Evolutionary conservation across 2,113 vertebrate genomes (phyloP), one percentile per base, ranked within the genome.

Genomic region (Sigmodon hispidus): DNA sequence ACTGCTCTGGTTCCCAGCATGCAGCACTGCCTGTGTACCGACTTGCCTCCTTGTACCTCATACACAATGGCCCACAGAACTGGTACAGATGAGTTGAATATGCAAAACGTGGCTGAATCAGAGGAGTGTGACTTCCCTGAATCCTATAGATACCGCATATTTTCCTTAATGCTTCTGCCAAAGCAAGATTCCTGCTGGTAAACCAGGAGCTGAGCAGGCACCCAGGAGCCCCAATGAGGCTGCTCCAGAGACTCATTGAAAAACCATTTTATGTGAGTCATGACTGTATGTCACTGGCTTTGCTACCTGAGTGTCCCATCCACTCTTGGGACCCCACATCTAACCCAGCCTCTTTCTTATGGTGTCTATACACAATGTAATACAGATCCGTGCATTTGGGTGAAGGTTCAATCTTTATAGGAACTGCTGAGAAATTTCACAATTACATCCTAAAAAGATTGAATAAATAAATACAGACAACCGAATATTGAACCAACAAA

Each of bases 161-260:
- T 95, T 93, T 70, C 63, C 70, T 88, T 95, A 79, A 93, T 93
- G 69, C 89, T 87, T 57, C 73, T 96, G 81, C 91, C 93, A 96
- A 86, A 89, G 36, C 7, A 34, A 77, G 29, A 57, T 63, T 63
- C 73, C 76, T 63, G 15, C 67, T 91, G 63, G 89, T 90, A 72
- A 84, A 45, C 80, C 24, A 26, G 34, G 29, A 48, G n/a, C n/a
- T n/a, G n/a, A n/a, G n/a, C n/a, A n/a, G n/a, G 79, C 10, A 61
- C 36, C 7, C 55, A 77, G n/a, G 59, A 59, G 36, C 67, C 77
- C 40, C 24, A 16, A 36, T 43, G 57, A 4, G 3, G 77, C 1
- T 6, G 63, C 15, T 75, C 91, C 40, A 79, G 59, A 90, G n/a
- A 48, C 50, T 61, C n/a, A 26, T 89, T 72, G 83, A 50, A 67